Percentiles rank a stretch among this genome's conserved stretches.
These are phyloP conservation scores for Cantharis rustica DNA, from an alignment of 2,888 invertebrate species.

Conservation along the genomic window DNA sequence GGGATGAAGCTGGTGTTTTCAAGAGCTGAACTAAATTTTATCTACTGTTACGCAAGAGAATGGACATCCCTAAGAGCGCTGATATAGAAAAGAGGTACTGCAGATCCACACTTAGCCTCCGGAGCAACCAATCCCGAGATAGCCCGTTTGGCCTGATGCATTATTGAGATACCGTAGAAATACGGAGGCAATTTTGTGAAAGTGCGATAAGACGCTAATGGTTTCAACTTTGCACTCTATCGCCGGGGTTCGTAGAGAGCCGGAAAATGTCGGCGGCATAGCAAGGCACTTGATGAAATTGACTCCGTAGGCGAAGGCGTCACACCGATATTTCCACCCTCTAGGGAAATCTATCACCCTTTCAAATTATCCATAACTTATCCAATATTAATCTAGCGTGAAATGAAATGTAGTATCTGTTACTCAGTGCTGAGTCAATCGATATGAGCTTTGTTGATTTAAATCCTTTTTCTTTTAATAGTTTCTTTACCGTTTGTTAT, in stretches of 20 bases:
- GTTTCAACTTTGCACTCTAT: slow-evolving; percentile 65
- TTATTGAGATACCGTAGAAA: slow-evolving; percentile 54
- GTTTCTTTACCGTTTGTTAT: neutral
- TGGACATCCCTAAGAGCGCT: slow-evolving; percentile 36
- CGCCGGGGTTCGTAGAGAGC: slow-evolving; percentile 41
- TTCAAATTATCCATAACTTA: slow-evolving; percentile 58
- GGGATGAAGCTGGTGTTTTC: slow-evolving; percentile 29
- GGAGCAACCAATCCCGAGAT: slow-evolving; percentile 34
- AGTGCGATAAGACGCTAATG: slow-evolving; percentile 63
- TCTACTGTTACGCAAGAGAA: slow-evolving; percentile 25
- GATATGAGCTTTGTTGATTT: slow-evolving; percentile 34
- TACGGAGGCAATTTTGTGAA: slow-evolving; percentile 59
- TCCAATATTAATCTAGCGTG: slow-evolving; percentile 59
- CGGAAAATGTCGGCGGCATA: slow-evolving; percentile 37
- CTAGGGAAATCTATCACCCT: slow-evolving; percentile 58
- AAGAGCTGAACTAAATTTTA: slow-evolving; percentile 28
- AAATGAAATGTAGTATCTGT: slow-evolving; percentile 56
- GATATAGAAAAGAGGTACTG: slow-evolving; percentile 41
- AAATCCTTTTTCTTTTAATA: slow-evolving; percentile 1
- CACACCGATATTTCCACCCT: slow-evolving; percentile 40
- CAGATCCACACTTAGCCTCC: slow-evolving; percentile 37
- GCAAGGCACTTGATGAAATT: slow-evolving; percentile 41
- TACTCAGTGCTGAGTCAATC: slow-evolving; percentile 44
- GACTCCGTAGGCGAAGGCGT: slow-evolving; percentile 37
- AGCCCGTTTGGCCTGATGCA: slow-evolving; percentile 43